Percentiles rank a stretch among this genome's conserved stretches.
These are phyloP conservation scores for Cyrtodaria siliqua DNA, from an alignment of 2,888 invertebrate species.

Conservation along the genomic window DNA sequence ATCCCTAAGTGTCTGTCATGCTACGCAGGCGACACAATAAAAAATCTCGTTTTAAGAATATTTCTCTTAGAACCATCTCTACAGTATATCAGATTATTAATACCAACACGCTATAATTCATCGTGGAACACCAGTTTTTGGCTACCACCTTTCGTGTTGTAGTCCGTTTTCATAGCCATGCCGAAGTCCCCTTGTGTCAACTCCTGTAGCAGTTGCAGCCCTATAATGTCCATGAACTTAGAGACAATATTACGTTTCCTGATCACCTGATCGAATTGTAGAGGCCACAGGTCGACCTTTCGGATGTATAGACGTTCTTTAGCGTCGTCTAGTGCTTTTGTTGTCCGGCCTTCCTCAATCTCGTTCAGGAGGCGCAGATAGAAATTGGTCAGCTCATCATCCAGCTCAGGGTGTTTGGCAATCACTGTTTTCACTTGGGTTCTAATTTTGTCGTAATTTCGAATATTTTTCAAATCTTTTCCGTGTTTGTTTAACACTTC, in stretches of 20 bases:
- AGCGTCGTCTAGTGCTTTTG: constrained; percentile 42
- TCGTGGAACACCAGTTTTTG: constrained; percentile 34
- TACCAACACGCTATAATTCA: constrained; percentile 44
- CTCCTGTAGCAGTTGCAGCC: constrained; percentile 36
- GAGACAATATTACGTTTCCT: constrained; percentile 46
- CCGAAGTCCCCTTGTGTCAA: constrained; percentile 24
- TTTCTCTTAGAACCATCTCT: too few species aligned
- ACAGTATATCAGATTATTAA: too few species aligned
- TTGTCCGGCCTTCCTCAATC: constrained; percentile 39
- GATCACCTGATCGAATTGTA: constrained; percentile 33
- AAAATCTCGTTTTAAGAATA: too few species aligned
- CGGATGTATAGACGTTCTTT: constrained; percentile 39
- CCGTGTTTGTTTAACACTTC: constrained; percentile 32
- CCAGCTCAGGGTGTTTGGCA: constrained; percentile 14
- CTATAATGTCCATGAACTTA: constrained; percentile 45
- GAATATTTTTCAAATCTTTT: constrained; percentile 44
- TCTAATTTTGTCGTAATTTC: constrained; percentile 24
- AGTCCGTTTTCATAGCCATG: neutral
- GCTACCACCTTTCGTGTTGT: neutral
- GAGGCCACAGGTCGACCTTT: constrained; percentile 27
- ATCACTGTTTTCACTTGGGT: constrained; percentile 18
- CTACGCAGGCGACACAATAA: too few species aligned
- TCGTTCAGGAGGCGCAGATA: constrained; percentile 37
- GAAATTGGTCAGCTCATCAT: constrained; percentile 26
- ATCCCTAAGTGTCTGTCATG: too few species aligned